Conservation (phyloP, 2,888 invertebrate genomes). For the Rugalucina vietnamica region DNA sequence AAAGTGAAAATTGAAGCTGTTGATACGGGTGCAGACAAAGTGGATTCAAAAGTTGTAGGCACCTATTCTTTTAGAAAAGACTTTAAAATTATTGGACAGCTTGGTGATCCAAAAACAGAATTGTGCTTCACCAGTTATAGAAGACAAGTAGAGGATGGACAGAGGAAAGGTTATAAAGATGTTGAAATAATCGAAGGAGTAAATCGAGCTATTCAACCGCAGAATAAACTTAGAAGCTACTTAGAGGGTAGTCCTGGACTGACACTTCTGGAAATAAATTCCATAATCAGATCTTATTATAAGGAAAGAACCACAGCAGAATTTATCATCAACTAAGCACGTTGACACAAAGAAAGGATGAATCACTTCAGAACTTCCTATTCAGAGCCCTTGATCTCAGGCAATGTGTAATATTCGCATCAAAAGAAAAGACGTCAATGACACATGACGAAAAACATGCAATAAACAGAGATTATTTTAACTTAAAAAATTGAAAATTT, state of each 20-base stretch:
- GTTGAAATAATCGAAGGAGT: background rate
- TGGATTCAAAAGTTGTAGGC: background rate
- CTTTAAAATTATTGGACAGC: background rate
- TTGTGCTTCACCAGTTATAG: background rate
- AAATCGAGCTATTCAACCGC: background rate
- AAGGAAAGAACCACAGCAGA: background rate
- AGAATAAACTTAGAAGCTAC: background rate
- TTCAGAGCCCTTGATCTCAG: slow-evolving; percentile 6
- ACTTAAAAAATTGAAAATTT: no score
- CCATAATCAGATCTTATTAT: slow-evolving; percentile 5
- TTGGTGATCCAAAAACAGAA: background rate
- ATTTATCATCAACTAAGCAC: slow-evolving; percentile 4
- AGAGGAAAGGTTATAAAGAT: background rate
- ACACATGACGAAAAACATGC: no score
- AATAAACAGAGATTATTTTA: no score
- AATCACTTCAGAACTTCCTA: background rate
- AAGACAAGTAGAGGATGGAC: background rate
- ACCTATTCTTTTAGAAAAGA: background rate
- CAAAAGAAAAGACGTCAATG: background rate
- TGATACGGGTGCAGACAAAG: background rate
- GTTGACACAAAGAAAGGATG: background rate
- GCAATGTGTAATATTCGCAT: background rate
- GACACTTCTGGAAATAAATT: background rate
- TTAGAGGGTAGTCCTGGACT: background rate
- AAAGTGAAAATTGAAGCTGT: background rate